Evolutionary conservation across 2,113 vertebrate genomes (phyloP).

Genomic region (Haemorhous mexicanus): DNA sequence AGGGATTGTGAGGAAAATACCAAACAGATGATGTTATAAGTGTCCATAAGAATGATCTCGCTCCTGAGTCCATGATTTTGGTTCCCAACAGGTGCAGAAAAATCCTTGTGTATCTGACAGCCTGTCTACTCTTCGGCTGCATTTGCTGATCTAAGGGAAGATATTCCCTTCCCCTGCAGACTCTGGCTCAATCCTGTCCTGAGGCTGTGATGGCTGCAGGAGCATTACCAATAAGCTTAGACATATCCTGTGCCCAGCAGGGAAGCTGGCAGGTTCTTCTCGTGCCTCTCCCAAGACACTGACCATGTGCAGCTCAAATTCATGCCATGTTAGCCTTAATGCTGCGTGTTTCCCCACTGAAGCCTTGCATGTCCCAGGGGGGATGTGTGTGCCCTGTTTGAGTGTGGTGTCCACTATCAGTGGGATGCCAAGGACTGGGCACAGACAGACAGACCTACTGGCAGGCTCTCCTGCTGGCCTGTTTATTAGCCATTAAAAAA

Average conservation of each 20-base stretch:
- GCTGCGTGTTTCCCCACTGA: accelerated
- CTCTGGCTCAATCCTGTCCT: background rate
- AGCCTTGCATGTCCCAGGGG: background rate
- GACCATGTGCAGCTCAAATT: background rate
- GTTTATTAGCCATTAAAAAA: background rate
- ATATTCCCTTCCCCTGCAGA: background rate
- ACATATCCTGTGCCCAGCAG: background rate
- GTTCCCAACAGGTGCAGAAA: background rate
- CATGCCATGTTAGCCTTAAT: accelerated
- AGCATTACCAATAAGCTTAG: background rate
- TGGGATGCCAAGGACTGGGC: background rate
- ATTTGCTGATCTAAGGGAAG: background rate
- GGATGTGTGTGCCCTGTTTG: accelerated
- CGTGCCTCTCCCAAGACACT: accelerated
- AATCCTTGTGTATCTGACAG: background rate
- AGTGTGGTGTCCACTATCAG: accelerated
- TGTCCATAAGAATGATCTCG: background rate
- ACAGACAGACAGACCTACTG: background rate
- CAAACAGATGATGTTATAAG: background rate
- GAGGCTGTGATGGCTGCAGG: background rate
- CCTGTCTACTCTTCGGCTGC: background rate
- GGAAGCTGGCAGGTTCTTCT: background rate
- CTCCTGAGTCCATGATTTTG: background rate
- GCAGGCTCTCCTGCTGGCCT: background rate
- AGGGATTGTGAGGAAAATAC: background rate